A percentile compares a stretch with the other conserved stretches of the same genome.
phyloP scores from a whole-genome alignment of 2,888 invertebrate genomes.

The Parnassius smintheus region DNA sequence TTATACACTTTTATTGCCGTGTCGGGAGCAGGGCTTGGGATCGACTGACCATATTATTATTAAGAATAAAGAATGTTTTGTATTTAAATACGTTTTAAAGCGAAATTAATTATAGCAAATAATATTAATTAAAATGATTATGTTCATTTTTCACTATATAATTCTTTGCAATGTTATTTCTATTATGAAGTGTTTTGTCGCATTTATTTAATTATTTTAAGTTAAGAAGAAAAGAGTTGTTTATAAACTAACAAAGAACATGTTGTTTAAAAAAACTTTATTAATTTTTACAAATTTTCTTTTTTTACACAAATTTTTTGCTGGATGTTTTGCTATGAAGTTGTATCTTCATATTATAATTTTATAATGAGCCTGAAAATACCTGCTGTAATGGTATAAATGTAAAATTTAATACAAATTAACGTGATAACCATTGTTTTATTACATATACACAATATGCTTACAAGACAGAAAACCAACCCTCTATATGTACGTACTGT shows the following conservation, averaged over 20 bases:
- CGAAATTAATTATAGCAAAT: conserved; percentile 62
- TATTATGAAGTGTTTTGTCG: conserved; percentile 37
- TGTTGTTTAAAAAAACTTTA: conserved; percentile 14
- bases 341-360: conserved; percentile 27
- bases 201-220: conserved; percentile 32
- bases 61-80: conserved; percentile 63
- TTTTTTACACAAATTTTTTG: conserved; percentile 17
- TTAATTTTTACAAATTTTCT: conserved; percentile 16
- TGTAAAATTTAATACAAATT: conserved; percentile 71
- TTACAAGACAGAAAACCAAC: conserved; percentile 22
- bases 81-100: conserved; percentile 54
- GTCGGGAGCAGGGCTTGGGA: conserved; percentile 62
- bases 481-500: conserved; percentile 8
- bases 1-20: conserved; percentile 50
- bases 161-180: conserved; percentile 46
- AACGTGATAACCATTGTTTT: conserved; percentile 59
- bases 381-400: conserved; percentile 42
- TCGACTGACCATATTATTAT: conserved; percentile 70
- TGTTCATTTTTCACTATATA: conserved; percentile 54
- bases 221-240: conserved; percentile 14
- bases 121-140: conserved; percentile 55
- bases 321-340: conserved; percentile 13
- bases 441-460: conserved; percentile 37
- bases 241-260: conserved; percentile 16
- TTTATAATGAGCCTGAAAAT: conserved; percentile 40